A percentile compares a stretch with the other conserved stretches of the same genome.
phyloP scores from a whole-genome alignment of 2,888 invertebrate genomes.

The Prostheceraeus crozeri region DNA sequence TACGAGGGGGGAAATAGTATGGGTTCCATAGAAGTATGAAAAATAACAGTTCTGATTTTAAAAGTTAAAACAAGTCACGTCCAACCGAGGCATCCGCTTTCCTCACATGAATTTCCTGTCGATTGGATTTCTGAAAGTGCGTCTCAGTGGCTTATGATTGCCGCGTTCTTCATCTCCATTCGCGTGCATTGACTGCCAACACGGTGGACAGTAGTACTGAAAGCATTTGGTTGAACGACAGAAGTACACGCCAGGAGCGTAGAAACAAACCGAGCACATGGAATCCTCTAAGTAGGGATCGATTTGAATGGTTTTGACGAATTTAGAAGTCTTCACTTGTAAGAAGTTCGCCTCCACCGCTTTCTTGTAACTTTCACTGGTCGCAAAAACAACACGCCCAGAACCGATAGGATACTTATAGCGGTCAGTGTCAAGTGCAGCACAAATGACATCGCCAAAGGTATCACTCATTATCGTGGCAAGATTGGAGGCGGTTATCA shows the following conservation, averaged over 20 bases:
- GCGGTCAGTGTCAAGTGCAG: constrained; percentile 72
- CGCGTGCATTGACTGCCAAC: constrained; percentile 80
- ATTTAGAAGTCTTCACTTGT: constrained; percentile 82
- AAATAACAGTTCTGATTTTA: too few species aligned
- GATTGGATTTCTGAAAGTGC: constrained; percentile 32
- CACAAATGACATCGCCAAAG: constrained; percentile 87
- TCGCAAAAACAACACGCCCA: constrained; percentile 88
- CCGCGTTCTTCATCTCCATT: constrained; percentile 62
- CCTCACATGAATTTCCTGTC: too few species aligned
- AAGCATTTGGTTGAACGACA: constrained; percentile 82
- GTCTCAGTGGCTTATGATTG: constrained; percentile 68
- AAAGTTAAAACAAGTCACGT: too few species aligned
- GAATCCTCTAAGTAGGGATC: constrained; percentile 95
- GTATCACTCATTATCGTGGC: constrained; percentile 88
- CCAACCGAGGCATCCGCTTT: too few species aligned
- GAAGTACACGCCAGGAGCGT: constrained; percentile 90
- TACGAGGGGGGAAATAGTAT: too few species aligned
- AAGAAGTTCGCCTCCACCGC: constrained; percentile 88
- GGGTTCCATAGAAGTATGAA: too few species aligned
- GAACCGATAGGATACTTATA: constrained; percentile 94
- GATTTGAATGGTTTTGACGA: constrained; percentile 88
- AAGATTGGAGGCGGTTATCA: constrained; percentile 82
- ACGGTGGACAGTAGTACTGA: constrained; percentile 84
- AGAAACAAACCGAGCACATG: constrained; percentile 77
- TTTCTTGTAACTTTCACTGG: constrained; percentile 79